Evolutionary conservation across 2,113 vertebrate genomes (phyloP).

Genomic region (Poeciliopsis turrubarensis): DNA sequence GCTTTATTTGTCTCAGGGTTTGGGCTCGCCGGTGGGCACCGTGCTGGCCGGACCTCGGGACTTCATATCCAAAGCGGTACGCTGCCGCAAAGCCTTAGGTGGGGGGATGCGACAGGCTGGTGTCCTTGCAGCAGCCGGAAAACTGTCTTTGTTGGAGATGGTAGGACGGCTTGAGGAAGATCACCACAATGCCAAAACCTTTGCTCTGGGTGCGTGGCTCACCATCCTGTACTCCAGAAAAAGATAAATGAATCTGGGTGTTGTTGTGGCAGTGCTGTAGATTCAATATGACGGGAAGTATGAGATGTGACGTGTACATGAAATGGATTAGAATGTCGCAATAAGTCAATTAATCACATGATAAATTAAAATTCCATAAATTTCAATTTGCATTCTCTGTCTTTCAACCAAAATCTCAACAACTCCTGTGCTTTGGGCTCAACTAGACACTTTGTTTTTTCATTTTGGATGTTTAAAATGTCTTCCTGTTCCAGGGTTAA

Average conservation of each 20-base stretch:
- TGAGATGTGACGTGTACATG: no score
- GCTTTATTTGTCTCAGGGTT: conserved; percentile 74
- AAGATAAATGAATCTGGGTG: background rate
- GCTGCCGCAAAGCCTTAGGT: conserved; percentile 82
- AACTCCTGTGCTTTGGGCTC: no score
- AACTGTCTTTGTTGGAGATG: conserved; percentile 74
- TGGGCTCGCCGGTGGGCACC: conserved; percentile 82
- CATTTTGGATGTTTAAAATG: no score
- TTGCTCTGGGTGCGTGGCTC: conserved; percentile 81
- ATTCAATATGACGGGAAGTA: no score
- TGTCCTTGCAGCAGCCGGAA: conserved; percentile 84
- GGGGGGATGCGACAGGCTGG: conserved; percentile 85
- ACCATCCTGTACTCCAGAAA: background rate
- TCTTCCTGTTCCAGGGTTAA: no score
- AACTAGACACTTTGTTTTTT: no score
- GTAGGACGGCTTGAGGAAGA: conserved; percentile 76
- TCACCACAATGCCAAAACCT: conserved; percentile 79
- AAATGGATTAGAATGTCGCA: no score
- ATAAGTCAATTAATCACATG: no score
- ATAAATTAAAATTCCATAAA: no score
- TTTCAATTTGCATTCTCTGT: no score
- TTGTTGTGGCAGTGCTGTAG: no score
- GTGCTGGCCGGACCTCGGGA: conserved; percentile 80
- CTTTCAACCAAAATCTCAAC: no score
- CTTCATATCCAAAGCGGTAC: conserved; percentile 78